phyloP scores from a whole-genome alignment of 2,888 invertebrate species.

The Pterostichus niger region DNA sequence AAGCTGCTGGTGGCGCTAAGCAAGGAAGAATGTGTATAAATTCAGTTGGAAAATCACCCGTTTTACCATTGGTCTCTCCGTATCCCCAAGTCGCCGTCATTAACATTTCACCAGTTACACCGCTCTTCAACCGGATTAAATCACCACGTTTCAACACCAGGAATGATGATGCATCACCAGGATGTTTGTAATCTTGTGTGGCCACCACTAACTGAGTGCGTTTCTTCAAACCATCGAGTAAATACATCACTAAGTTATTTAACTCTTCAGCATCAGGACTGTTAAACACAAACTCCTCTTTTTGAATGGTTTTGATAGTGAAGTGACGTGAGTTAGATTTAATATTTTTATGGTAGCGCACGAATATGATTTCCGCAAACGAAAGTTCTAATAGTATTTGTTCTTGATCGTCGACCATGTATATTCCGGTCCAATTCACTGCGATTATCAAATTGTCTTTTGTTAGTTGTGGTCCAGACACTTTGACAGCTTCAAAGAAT shows the following conservation, averaged over 20 bases:
- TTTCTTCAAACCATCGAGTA: conserved; percentile 92
- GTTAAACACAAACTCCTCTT: conserved; percentile 94
- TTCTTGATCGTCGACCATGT: conserved; percentile 94
- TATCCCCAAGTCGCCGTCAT: conserved; percentile 86
- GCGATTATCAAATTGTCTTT: conserved; percentile 92
- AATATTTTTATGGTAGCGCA: conserved; percentile 81
- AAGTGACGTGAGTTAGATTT: conserved; percentile 82
- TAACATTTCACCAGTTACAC: conserved; percentile 86
- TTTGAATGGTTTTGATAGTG: conserved; percentile 89
- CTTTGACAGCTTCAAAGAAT: conserved; percentile 94
- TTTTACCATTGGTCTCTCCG: conserved; percentile 84
- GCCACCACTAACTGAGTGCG: conserved; percentile 92
- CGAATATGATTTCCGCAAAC: conserved; percentile 91
- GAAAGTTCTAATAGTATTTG: conserved; percentile 92
- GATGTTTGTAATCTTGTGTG: conserved; percentile 80
- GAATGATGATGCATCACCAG: conserved; percentile 80
- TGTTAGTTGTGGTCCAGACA: conserved; percentile 83
- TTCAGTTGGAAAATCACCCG: conserved; percentile 93
- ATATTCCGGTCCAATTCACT: conserved; percentile 96
- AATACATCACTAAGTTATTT: conserved; percentile 87
- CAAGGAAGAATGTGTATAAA: conserved; percentile 93
- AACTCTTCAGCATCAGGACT: conserved; percentile 93
- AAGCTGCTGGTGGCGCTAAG: conserved; percentile 85
- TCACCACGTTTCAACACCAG: conserved; percentile 85
- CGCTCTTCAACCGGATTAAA: conserved; percentile 88